Conservation (phyloP, 1,140 invertebrate genomes). For the Drosophila burlai region DNA sequence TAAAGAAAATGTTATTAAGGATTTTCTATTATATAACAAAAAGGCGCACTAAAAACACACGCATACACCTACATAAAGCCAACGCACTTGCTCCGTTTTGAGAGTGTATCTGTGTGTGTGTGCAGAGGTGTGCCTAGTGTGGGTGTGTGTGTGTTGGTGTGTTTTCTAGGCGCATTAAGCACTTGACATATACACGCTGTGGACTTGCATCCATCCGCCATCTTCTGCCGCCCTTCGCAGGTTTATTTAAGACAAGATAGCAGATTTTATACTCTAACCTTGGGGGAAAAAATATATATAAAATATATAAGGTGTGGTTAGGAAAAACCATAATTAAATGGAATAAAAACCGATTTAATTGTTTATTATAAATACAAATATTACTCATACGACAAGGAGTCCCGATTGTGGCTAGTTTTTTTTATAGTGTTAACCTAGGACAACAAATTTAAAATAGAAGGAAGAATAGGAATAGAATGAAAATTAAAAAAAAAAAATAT, state of each 20-base stretch:
- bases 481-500: too few species aligned
- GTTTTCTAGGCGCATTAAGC: constrained; percentile 62
- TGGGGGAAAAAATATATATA: neutral
- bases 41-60: constrained; percentile 73
- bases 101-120: constrained; percentile 8
- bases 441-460: too few species aligned
- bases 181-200: constrained; percentile 69
- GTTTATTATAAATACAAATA: neutral
- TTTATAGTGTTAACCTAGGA: neutral
- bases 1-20: constrained; percentile 84
- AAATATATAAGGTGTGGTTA: neutral
- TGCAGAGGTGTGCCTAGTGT: constrained; percentile 5
- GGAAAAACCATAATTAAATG: neutral
- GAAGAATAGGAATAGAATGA: too few species aligned
- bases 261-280: constrained; percentile 5
- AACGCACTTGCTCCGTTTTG: constrained; percentile 15
- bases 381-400: neutral
- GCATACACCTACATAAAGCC: constrained; percentile 19
- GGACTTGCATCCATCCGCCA: constrained; percentile 37
- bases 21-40: constrained; percentile 83
- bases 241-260: neutral
- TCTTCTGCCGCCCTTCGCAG: constrained; percentile 5
- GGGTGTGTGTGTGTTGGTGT: constrained; percentile 1
- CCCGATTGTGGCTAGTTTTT: neutral
- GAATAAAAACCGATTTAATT: neutral